These are phyloP conservation scores for Corythoichthys intestinalis DNA, from an alignment of 2,113 vertebrate species.

Conservation along the genomic window DNA sequence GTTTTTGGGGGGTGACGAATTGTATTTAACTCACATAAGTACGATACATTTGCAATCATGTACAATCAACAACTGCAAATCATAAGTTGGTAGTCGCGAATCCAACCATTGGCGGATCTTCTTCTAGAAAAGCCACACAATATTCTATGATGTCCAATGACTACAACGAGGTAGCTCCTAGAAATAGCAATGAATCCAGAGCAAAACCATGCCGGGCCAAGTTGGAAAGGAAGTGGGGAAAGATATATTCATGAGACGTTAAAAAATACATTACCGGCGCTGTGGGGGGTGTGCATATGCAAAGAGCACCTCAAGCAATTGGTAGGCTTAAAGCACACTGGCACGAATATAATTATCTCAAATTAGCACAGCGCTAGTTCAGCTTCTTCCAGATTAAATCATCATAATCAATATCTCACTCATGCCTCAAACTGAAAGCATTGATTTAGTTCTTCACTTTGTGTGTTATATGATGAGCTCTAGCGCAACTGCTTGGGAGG, in stretches of 20 bases:
- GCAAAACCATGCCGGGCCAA: neutral
- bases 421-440: slow-evolving; percentile 19
- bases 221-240: neutral
- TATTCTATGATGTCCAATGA: too few relatives aligned
- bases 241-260: neutral
- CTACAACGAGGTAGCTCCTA: neutral
- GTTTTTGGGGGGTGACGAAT: too few relatives aligned
- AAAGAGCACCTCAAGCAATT: neutral
- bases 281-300: neutral
- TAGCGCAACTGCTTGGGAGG: slow-evolving; percentile 24
- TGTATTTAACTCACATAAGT: too few relatives aligned
- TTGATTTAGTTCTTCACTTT: neutral
- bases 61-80: too few relatives aligned
- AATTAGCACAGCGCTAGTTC: neutral
- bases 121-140: too few relatives aligned
- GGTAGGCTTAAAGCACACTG: neutral
- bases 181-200: neutral
- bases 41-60: too few relatives aligned
- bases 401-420: slow-evolving; percentile 1
- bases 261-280: neutral
- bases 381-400: neutral
- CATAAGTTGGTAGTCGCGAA: too few relatives aligned
- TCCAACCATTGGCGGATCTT: too few relatives aligned
- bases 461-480: neutral
- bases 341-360: neutral